Percentiles rank a stretch among this genome's conserved stretches.
phyloP scores from a whole-genome alignment of 2,888 invertebrate species.

The Deilephila porcellus region DNA sequence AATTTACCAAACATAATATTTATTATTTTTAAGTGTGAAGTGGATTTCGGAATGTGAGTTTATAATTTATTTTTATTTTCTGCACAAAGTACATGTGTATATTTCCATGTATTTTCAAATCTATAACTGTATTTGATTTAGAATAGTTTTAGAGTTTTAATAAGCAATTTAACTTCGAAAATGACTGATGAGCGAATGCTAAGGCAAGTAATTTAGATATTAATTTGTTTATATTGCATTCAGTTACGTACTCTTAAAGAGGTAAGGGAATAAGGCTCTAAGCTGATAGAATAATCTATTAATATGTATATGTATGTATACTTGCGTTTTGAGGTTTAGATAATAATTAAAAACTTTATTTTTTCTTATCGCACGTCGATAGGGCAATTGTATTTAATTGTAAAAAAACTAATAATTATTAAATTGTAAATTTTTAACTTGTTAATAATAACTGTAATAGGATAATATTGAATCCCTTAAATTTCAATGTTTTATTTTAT shows the following conservation, averaged over 20 bases:
- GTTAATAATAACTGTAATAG: slow-evolving; percentile 18
- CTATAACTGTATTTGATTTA: slow-evolving; percentile 8
- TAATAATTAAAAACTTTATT: slow-evolving; percentile 8
- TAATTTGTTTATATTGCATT: slow-evolving; percentile 28
- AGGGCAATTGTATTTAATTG: slow-evolving; percentile 21
- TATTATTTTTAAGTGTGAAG: no score
- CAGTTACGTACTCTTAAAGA: slow-evolving; percentile 42
- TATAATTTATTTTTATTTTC: neutral
- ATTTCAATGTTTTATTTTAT: neutral
- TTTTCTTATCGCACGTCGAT: slow-evolving; percentile 19
- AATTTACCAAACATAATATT: no score
- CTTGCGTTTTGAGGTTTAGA: slow-evolving; percentile 9
- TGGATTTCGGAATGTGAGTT: neutral
- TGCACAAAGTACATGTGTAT: neutral
- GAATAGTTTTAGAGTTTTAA: slow-evolving; percentile 20
- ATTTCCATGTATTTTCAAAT: slow-evolving; percentile 11
- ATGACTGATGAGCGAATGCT: slow-evolving; percentile 29
- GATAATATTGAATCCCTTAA: slow-evolving; percentile 11
- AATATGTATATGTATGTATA: slow-evolving; percentile 27
- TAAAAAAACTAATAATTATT: slow-evolving; percentile 24
- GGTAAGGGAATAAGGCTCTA: slow-evolving; percentile 42
- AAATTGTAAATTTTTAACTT: slow-evolving; percentile 24
- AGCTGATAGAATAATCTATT: slow-evolving; percentile 35
- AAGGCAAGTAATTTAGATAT: slow-evolving; percentile 27
- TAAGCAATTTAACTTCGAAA: slow-evolving; percentile 29